A percentile compares a stretch with the other conserved stretches of the same genome.
These are phyloP conservation scores for Bombus haemorrhoidalis DNA, from an alignment of 1,140 invertebrate species.

Conservation along the genomic window DNA sequence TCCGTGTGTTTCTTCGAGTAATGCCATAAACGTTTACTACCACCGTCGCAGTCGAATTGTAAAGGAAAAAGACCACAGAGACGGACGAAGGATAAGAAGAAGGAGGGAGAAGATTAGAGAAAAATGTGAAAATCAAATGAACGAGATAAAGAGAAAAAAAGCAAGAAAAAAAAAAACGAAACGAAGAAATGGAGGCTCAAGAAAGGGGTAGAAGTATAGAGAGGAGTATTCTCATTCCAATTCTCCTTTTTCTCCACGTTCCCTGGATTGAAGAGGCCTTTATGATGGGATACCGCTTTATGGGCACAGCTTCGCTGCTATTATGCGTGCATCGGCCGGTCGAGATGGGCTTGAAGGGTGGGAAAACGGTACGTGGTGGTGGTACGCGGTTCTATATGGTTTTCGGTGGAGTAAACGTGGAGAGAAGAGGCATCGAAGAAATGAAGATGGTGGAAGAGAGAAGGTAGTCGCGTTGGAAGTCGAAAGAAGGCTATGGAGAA, in stretches of 20 bases:
- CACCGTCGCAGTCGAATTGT: neutral
- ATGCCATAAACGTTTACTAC: constrained; percentile 7
- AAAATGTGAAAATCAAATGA: neutral
- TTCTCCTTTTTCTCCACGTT: constrained; percentile 71
- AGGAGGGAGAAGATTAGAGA: neutral
- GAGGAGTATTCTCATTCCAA: constrained; percentile 69
- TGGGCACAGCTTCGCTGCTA: constrained; percentile 70
- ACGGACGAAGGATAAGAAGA: neutral
- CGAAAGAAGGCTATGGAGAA: constrained; percentile 10
- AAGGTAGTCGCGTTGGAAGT: neutral
- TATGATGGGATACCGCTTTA: constrained; percentile 76
- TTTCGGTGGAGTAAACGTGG: constrained; percentile 52
- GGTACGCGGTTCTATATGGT: constrained; percentile 40
- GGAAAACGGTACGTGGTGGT: neutral
- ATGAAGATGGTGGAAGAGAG: neutral
- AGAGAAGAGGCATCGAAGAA: constrained; percentile 2
- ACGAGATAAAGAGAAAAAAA: neutral
- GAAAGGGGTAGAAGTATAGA: constrained; percentile 28
- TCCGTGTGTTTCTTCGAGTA: neutral
- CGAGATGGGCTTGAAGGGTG: neutral
- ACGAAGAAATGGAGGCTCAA: neutral
- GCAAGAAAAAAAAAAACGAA: neutral
- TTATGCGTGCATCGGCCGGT: constrained; percentile 76
- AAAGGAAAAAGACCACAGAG: constrained; percentile 2
- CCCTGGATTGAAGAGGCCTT: constrained; percentile 74